Evolutionary conservation across 2,888 invertebrate species (phyloP), one percentile per base, ranked within the genome.

Genomic region (Lasioglossum leucozonium): DNA sequence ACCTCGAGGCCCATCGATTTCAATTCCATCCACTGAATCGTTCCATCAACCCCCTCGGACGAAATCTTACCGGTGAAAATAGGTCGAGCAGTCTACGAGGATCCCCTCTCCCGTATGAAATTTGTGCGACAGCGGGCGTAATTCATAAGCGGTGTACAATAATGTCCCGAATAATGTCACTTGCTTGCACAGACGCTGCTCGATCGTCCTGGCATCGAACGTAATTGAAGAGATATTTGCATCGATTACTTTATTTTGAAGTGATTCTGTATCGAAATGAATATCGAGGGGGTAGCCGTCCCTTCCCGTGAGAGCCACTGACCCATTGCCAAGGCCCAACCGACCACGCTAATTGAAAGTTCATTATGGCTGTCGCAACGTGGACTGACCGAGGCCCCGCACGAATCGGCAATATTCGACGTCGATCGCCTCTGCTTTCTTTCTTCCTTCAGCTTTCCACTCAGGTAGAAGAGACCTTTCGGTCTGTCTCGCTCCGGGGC

Each of bases 301-400:
- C 22, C 8, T 77, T 73, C 78, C 34, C 76, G 40, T 82, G 88
- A 88, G 88, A 90, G 85, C 83, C 87, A 84, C 85, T 85, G 85
- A 81, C 83, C 88, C 89, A 92, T 89, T 91, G 92, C 90, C 91
- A 93, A 92, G 91, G 91, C 88, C 89, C 89, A 82, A 85, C 82
- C 79, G 76, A 72, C 72, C 44, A 30, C n/a, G 71, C 80, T 90
- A 88, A 89, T 90, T 83, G 88, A 81, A 85, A 86, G 81, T 89
- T 88, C 80, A 77, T 90, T 86, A 86, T 30, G 44, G 37, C 8
- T 6, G 5, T 30, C 26, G 26, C 42, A 26, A 26, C 62, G 73
- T 76, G 51, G 79, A 78, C 74, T 30, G 72, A 51, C 26, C 71
- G 6, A 13, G 18, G 10, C 1, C 18, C 34, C 51, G 51, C 22